Conservation (phyloP, 2,113 vertebrate genomes). For the Chlorodrepanis virens region DNA sequence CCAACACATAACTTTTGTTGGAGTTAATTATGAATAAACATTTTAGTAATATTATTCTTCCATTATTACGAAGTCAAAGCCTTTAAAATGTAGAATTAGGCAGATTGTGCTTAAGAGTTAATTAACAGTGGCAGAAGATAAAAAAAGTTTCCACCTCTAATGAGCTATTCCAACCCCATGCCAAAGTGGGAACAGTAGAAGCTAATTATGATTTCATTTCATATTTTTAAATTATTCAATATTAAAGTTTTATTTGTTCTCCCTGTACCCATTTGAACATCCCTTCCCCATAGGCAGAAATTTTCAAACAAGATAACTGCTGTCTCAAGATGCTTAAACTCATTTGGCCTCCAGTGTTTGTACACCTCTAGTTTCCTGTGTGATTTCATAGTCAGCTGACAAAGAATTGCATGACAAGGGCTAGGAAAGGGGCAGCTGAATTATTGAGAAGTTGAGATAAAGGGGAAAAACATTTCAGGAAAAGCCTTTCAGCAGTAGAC, state of each 20-base stretch:
- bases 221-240: constrained; percentile 1
- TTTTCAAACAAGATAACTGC: background rate
- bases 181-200: background rate
- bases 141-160: background rate
- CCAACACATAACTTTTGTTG: background rate
- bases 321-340: background rate
- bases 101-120: background rate
- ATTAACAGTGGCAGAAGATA: background rate
- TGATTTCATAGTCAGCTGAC: background rate
- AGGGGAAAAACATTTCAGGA: background rate
- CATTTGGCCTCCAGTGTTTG: background rate
- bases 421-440: background rate
- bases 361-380: background rate
- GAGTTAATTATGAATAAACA: background rate
- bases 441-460: background rate
- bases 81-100: background rate
- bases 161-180: background rate
- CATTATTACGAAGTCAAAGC: background rate
- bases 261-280: background rate
- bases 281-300: background rate
- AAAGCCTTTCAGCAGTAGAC: background rate
- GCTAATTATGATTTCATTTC: background rate
- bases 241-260: background rate
- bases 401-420: background rate
- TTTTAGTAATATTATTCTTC: background rate